Conservation (phyloP, 1,140 invertebrate genomes). For the Papilio glaucus region DNA sequence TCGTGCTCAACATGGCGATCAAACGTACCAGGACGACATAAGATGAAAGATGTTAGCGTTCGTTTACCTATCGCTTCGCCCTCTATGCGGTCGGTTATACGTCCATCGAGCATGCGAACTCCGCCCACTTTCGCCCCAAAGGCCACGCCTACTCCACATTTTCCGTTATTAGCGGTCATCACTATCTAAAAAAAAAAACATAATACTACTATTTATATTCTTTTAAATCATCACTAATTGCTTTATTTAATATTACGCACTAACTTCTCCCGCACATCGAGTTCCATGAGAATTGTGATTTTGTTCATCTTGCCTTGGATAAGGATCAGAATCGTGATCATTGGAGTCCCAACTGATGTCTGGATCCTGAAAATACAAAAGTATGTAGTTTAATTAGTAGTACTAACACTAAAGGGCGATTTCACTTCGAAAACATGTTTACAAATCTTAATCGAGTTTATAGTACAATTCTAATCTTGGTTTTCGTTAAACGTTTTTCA, state of each 20-base stretch:
- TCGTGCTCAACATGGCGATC: slow-evolving; percentile 73
- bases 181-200: slow-evolving; percentile 84
- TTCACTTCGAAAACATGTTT: no score
- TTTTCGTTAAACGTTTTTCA: no score
- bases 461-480: no score
- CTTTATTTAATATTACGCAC: slow-evolving; percentile 7
- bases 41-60: slow-evolving; percentile 38
- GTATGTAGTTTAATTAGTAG: background rate
- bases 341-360: slow-evolving; percentile 94
- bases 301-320: slow-evolving; percentile 87
- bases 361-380: slow-evolving; percentile 85
- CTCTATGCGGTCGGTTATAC: slow-evolving; percentile 95
- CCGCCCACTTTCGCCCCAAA: slow-evolving; percentile 92
- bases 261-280: slow-evolving; percentile 91
- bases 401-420: no score
- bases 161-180: slow-evolving; percentile 92
- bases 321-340: slow-evolving; percentile 89
- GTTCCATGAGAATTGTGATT: slow-evolving; percentile 91
- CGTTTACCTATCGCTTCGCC: slow-evolving; percentile 87
- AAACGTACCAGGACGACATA: slow-evolving; percentile 60
- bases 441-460: no score
- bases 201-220: background rate
- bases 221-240: background rate
- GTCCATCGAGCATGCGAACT: slow-evolving; percentile 95
- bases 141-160: slow-evolving; percentile 94